Percentiles rank a stretch among this genome's conserved stretches.
phyloP scores from a whole-genome alignment of 2,113 vertebrate species.

The Athene noctua region DNA sequence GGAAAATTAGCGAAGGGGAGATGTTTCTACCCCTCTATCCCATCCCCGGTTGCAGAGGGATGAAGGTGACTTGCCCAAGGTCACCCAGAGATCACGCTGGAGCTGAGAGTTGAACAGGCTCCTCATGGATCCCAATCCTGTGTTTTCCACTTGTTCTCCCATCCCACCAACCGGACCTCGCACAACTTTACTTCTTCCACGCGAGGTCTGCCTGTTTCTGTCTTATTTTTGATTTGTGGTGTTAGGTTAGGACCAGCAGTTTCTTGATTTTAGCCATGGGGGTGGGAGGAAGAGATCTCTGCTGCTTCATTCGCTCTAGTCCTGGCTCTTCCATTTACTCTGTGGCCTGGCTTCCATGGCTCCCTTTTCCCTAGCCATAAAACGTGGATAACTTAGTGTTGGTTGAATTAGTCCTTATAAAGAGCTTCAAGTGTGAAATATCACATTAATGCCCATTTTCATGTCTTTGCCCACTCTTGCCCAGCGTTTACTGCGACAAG shows the following conservation, averaged over 20 bases:
- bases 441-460: accelerated
- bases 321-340: not conserved
- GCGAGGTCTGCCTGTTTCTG: not conserved
- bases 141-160: not conserved
- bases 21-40: not conserved
- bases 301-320: not conserved
- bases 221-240: not conserved
- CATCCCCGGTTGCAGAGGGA: not conserved
- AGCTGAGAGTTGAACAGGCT: accelerated
- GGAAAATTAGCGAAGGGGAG: not conserved
- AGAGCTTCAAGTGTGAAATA: not conserved
- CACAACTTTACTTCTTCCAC: not conserved
- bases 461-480: not conserved
- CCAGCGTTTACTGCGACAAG: not conserved
- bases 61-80: not conserved
- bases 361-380: not conserved
- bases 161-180: not conserved
- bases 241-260: not conserved
- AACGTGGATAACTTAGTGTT: accelerated
- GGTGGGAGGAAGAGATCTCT: not conserved
- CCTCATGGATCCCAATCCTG: accelerated
- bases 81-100: not conserved
- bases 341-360: not conserved
- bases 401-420: not conserved
- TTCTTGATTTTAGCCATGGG: not conserved